A percentile compares a stretch with the other conserved stretches of the same genome.
phyloP scores from a whole-genome alignment of 2,888 invertebrate species.

The Mythimna pallens region DNA sequence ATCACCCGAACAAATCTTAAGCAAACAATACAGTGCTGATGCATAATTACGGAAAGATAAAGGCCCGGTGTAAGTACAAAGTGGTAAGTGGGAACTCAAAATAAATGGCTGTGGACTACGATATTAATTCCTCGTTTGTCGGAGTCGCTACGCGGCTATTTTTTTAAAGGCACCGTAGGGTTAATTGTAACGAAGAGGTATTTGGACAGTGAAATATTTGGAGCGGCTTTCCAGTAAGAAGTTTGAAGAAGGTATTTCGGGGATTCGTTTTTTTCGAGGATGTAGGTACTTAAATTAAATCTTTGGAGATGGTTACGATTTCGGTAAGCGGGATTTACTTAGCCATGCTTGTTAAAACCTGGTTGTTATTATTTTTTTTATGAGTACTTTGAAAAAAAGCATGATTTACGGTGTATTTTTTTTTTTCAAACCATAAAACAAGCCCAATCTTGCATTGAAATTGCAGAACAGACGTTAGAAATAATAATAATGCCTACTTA shows the following conservation, averaged over 20 bases:
- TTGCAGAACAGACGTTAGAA: too few relatives aligned
- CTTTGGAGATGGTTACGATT: slow-evolving; percentile 16
- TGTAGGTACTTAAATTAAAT: slow-evolving; percentile 29
- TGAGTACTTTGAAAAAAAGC: too few relatives aligned
- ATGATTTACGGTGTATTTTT: not conserved
- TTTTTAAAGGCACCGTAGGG: slow-evolving; percentile 79
- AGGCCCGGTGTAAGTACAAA: slow-evolving; percentile 79
- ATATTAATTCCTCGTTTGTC: slow-evolving; percentile 88
- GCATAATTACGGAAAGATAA: slow-evolving; percentile 82
- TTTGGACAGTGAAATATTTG: slow-evolving; percentile 71
- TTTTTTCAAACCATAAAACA: not conserved
- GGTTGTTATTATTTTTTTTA: not conserved
- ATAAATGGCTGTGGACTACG: slow-evolving; percentile 81
- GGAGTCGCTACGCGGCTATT: slow-evolving; percentile 78
- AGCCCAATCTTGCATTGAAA: not conserved
- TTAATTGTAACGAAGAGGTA: slow-evolving; percentile 82
- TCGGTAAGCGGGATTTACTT: not conserved
- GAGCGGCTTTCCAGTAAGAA: slow-evolving; percentile 65
- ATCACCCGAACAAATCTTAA: slow-evolving; percentile 77
- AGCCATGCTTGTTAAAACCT: not conserved
- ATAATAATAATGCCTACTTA: too few relatives aligned
- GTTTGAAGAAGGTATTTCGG: slow-evolving; percentile 51
- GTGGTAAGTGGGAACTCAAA: slow-evolving; percentile 81
- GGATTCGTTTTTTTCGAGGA: slow-evolving; percentile 18
- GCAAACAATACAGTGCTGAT: slow-evolving; percentile 83